A percentile compares a stretch with the other conserved stretches of the same genome.
These are phyloP conservation scores for Pseudorhiza aurosa DNA, from an alignment of 30 jellyfish, hydroid and myxozoan genomes.

Conservation along the genomic window DNA sequence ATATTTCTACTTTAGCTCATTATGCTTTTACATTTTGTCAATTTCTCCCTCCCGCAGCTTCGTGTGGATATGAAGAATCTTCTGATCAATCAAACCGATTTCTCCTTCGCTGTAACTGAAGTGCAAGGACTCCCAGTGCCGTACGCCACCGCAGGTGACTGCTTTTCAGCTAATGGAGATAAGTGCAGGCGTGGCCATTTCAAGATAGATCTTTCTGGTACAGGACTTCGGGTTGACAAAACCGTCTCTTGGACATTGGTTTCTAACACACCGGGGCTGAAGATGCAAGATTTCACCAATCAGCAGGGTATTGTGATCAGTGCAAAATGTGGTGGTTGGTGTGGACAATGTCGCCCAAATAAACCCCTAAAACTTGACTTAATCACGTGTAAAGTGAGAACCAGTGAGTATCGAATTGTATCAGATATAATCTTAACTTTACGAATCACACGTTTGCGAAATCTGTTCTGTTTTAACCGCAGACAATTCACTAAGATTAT, in stretches of 20 bases:
- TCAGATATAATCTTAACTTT: too few relatives aligned
- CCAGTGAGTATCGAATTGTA: conserved; percentile 41
- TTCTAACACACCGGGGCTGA: conserved; percentile 30
- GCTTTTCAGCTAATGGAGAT: conserved; percentile 83
- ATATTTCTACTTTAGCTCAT: too few relatives aligned
- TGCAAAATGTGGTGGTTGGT: conserved; percentile 96
- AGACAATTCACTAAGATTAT: too few relatives aligned
- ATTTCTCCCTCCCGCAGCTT: too few relatives aligned
- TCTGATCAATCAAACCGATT: conserved; percentile 67
- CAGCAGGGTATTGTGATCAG: conserved; percentile 47
- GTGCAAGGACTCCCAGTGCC: conserved; percentile 58
- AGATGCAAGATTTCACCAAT: conserved; percentile 61
- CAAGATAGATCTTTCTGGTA: conserved; percentile 82
- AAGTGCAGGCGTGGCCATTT: conserved; percentile 83
- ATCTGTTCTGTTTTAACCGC: too few relatives aligned
- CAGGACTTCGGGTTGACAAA: conserved; percentile 69
- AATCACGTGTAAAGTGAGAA: conserved; percentile 54
- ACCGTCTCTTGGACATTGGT: conserved; percentile 61
- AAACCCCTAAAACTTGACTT: conserved; percentile 56
- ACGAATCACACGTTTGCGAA: too few relatives aligned
- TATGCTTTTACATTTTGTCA: too few relatives aligned
- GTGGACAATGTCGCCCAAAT: conserved; percentile 81
- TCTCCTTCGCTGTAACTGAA: conserved; percentile 70
- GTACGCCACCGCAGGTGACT: conserved; percentile 93
- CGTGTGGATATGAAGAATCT: conserved; percentile 65